Percentiles rank a stretch among this genome's conserved stretches.
Conservation (phyloP, 2,888 invertebrate species). For the Odontothrips loti region DNA sequence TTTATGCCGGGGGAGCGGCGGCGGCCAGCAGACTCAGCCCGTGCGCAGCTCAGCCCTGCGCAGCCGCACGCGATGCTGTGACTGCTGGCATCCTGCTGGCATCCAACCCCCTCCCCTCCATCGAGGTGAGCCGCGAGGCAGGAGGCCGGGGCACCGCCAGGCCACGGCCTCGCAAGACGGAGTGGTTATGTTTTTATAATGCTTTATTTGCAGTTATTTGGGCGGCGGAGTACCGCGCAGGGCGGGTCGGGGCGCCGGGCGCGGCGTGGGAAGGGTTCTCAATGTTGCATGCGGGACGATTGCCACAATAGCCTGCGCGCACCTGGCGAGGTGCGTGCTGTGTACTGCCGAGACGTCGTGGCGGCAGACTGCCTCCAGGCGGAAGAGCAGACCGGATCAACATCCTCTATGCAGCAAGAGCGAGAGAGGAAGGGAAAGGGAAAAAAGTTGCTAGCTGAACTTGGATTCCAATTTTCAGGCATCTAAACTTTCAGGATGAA, state of each 20-base stretch:
- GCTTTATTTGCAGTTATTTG: conserved; percentile 26
- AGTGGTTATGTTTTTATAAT: conserved; percentile 25
- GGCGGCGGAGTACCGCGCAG: conserved; percentile 3
- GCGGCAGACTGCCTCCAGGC: background rate
- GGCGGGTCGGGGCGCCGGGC: background rate
- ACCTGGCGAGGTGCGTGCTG: background rate
- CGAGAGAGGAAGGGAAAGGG: background rate
- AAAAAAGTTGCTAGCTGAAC: background rate
- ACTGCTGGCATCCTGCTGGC: background rate
- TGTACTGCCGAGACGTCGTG: background rate
- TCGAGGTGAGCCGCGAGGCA: background rate
- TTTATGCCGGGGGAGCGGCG: background rate
- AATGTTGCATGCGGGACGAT: conserved; percentile 13
- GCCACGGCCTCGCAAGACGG: background rate
- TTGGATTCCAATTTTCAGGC: too few relatives aligned
- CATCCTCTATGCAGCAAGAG: background rate
- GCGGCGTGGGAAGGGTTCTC: background rate
- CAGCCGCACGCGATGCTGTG: conserved; percentile 16
- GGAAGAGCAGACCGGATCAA: background rate
- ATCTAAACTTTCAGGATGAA: background rate
- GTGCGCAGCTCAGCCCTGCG: background rate
- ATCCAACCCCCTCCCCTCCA: background rate
- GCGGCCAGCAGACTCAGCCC: background rate
- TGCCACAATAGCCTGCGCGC: conserved; percentile 15
- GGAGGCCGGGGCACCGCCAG: background rate